Conservation (phyloP, 2,797 vertebrate genomes). For the Ctenopoma multispine region DNA sequence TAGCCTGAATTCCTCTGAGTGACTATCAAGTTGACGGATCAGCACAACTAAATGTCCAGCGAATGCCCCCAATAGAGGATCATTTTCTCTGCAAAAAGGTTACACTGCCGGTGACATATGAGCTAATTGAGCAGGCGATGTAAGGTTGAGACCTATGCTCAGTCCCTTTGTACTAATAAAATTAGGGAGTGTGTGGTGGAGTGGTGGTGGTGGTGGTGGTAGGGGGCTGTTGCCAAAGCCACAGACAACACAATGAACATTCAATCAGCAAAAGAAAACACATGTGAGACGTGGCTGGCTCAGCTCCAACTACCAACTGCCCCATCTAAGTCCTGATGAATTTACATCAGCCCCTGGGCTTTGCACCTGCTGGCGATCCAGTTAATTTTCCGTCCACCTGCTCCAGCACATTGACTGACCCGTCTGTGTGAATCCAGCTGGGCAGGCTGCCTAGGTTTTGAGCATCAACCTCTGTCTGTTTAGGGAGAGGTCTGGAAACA, state of each 20-base stretch:
- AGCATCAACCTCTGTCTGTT: slow-evolving; percentile 50
- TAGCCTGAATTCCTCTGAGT: slow-evolving; percentile 38
- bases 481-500: slow-evolving; percentile 24
- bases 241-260: slow-evolving; percentile 78
- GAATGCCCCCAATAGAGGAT: slow-evolving; percentile 43
- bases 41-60: slow-evolving; percentile 32
- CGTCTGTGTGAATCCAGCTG: slow-evolving; percentile 58
- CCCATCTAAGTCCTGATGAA: slow-evolving; percentile 80
- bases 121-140: slow-evolving; percentile 52
- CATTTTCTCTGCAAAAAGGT: slow-evolving; percentile 44
- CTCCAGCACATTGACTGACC: slow-evolving; percentile 72
- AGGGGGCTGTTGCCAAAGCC: slow-evolving; percentile 70
- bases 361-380: slow-evolving; percentile 83
- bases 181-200: slow-evolving; percentile 58
- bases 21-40: slow-evolving; percentile 32
- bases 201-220: slow-evolving; percentile 14
- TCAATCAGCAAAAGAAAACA: slow-evolving; percentile 79
- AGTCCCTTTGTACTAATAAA: slow-evolving; percentile 66
- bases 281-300: slow-evolving; percentile 76
- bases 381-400: slow-evolving; percentile 81
- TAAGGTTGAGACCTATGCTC: slow-evolving; percentile 47
- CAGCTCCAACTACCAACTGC: slow-evolving; percentile 76
- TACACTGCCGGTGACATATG: slow-evolving; percentile 58
- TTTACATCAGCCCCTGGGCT: slow-evolving; percentile 80
- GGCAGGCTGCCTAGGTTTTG: slow-evolving; percentile 51